Evolutionary conservation across 2,113 vertebrate genomes (phyloP).

Genomic region (human (Homo sapiens)): DNA sequence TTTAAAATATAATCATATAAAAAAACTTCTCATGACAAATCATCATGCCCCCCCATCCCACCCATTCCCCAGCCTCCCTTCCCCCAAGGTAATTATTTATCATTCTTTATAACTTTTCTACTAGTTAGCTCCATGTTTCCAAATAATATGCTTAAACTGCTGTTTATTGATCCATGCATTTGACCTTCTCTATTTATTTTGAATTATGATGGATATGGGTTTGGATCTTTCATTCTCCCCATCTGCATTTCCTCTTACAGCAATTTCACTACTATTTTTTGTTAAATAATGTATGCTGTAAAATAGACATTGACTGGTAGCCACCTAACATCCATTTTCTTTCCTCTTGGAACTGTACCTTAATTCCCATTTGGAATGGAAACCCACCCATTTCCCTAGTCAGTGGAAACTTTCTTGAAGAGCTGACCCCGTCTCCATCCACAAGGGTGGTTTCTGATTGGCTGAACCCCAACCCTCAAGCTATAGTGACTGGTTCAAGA

Average conservation of each 20-base stretch:
- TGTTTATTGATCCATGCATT: background rate
- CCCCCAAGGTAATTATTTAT: background rate
- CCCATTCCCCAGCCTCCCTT: background rate
- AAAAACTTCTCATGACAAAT: background rate
- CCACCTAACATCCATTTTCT: background rate
- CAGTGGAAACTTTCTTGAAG: background rate
- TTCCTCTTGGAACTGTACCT: background rate
- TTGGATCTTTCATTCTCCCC: background rate
- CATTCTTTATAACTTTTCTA: slow-evolving; percentile 30
- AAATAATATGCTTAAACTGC: slow-evolving; percentile 33
- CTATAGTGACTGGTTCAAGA: background rate
- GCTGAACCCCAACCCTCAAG: background rate
- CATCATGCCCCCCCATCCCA: background rate
- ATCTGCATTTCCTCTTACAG: background rate
- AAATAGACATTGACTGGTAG: background rate
- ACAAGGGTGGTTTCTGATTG: background rate
- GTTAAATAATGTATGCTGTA: background rate
- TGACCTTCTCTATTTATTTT: slow-evolving; percentile 36
- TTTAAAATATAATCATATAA: slow-evolving; percentile 37
- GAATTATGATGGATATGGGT: background rate
- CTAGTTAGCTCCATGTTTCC: slow-evolving; percentile 17
- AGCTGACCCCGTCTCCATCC: background rate
- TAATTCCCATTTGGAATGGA: background rate
- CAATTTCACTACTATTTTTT: background rate
- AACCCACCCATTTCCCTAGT: background rate